Base-by-base conservation (phyloP, 1,140 invertebrate genomes). In the Zeugodacus cucurbitae region DNA sequence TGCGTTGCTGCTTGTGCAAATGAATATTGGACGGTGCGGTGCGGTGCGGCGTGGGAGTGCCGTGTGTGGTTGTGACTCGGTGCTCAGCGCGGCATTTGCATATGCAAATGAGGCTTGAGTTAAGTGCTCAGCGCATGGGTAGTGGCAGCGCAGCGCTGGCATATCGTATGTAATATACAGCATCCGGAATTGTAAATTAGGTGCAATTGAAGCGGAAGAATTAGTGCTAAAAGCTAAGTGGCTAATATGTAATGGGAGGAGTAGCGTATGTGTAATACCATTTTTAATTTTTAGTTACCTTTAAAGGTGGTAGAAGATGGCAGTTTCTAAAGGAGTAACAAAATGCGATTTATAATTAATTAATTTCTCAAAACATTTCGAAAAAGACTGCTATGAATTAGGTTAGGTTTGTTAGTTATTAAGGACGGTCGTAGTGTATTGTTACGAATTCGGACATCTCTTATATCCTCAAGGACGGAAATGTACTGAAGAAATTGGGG, bases 191-290 rank as follows among this genome's bases (percentile, higher is more conserved):
- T 48, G 74, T 82, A 82, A 48, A 82, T 82, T 82, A 82, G 74
- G 74, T 82, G 74, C 74, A 82, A 82, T 82, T 82, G 74, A 82
- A 82, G 74, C 74, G 74, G 74, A 82, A 82, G 74, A 82, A 82
- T 82, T 82, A 82, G 74, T 82, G 74, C 74, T 82, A 82, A 82
- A 48, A 48, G 74, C 74, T 82, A 82, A 82, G 74, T 48, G 41
- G 74, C 37, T 82, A 82, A 44, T 26, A 82, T 17, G 70, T 22
- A 26, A 26, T 70, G 64, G 26, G 10, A 26, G 58, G 58, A 26
- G n/a, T n/a, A n/a, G 58, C 3, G 22, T 7, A 26, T 10, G 6
- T 10, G 10, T 8, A 62, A 22, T 26, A 22, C 8, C 10, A 26
- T 62, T 62, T 62, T 62, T 62, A 62, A 62, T 62, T 62, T 62